A percentile compares a stretch with the other conserved stretches of the same genome.
Evolutionary conservation across 1,140 invertebrate species (phyloP).

Genomic region (Temnothorax curvispinosus): DNA sequence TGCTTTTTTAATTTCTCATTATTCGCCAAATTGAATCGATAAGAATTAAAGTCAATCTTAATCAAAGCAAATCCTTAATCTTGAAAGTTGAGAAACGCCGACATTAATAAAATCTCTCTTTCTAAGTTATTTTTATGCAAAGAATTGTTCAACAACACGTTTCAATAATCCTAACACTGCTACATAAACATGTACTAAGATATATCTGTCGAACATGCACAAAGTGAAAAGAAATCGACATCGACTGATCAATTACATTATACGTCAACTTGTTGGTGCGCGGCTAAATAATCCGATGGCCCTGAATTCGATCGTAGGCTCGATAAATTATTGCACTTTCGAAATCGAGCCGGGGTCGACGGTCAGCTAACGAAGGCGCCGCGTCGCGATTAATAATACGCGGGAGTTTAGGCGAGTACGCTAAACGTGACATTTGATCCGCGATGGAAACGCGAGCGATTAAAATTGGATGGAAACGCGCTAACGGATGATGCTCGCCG

Average conservation of each 20-base stretch:
- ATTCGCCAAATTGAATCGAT: not conserved
- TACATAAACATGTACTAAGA: not conserved
- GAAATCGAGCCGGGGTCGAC: conserved; percentile 42
- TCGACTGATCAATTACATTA: conserved; percentile 10
- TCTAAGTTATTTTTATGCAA: not conserved
- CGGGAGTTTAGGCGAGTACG: conserved; percentile 15
- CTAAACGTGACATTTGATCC: conserved; percentile 70
- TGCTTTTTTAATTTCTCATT: not conserved
- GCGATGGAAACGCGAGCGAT: conserved; percentile 65
- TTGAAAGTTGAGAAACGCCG: not conserved
- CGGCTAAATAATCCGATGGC: conserved; percentile 9
- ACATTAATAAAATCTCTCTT: not conserved
- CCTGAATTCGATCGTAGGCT: conserved; percentile 37
- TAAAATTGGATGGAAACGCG: conserved; percentile 67
- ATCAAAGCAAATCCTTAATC: not conserved
- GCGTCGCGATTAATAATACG: conserved; percentile 39
- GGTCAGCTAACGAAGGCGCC: conserved; percentile 44
- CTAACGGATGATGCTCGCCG: conserved; percentile 34
- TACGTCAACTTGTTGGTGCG: not conserved
- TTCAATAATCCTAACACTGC: not conserved
- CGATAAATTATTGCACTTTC: conserved; percentile 56
- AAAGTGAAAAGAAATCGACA: not conserved
- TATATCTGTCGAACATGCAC: not conserved
- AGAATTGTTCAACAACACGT: not conserved
- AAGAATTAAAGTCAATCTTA: not conserved